Evolutionary conservation across 37 sponge, comb jelly and placozoan genomes (phyloP).

Genomic region (Cladorhizidae sp.): DNA sequence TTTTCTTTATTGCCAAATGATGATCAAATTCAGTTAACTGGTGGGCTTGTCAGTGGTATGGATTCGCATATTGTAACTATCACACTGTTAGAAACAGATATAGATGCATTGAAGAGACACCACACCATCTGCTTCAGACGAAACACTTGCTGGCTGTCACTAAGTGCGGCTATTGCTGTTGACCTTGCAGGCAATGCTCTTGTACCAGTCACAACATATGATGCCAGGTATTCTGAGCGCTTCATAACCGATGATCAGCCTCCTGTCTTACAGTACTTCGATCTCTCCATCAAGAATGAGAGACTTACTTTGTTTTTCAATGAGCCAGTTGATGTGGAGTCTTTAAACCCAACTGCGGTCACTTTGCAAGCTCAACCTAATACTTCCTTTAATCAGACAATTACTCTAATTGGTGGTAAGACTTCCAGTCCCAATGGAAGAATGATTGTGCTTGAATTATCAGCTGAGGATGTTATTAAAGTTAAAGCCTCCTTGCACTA

Average conservation of each 20-base stretch:
- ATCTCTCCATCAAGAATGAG: slow-evolving; percentile 78
- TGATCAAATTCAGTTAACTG: slow-evolving; percentile 54
- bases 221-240: slow-evolving; percentile 44
- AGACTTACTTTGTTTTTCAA: slow-evolving; percentile 76
- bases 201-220: slow-evolving; percentile 16
- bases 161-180: slow-evolving; percentile 41
- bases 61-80: slow-evolving; percentile 74
- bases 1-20: slow-evolving; percentile 36
- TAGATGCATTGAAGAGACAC: slow-evolving; percentile 70
- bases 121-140: slow-evolving; percentile 77
- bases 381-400: slow-evolving; percentile 11
- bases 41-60: slow-evolving; percentile 40
- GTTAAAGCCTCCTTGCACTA: slow-evolving; percentile 70
- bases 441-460: slow-evolving; percentile 49
- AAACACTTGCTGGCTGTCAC: slow-evolving; percentile 88
- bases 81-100: slow-evolving; percentile 60
- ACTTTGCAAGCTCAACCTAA: slow-evolving; percentile 34
- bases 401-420: slow-evolving; percentile 61
- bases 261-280: slow-evolving; percentile 75
- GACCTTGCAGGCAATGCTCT: slow-evolving; percentile 76
- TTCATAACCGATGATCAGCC: slow-evolving; percentile 68
- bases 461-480: slow-evolving; percentile 39
- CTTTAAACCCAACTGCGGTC: slow-evolving; percentile 55
- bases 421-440: slow-evolving; percentile 62
- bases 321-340: slow-evolving; percentile 80